Evolutionary conservation across 1,140 invertebrate species (phyloP).

Genomic region (Drosophila takahashii): DNA sequence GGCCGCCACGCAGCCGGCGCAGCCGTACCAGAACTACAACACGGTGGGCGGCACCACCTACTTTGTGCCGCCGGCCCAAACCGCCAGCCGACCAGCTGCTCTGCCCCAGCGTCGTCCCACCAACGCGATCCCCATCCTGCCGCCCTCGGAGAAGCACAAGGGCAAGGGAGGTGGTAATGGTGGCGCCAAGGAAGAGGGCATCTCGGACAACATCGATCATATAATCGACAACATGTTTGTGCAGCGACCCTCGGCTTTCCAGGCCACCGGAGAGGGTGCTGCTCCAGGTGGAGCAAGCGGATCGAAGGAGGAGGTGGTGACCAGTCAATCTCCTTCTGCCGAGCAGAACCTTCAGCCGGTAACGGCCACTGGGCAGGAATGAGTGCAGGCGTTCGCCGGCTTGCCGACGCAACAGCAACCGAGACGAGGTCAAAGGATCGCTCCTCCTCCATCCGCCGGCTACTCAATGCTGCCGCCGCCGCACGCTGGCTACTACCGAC

Average conservation of each 20-base stretch:
- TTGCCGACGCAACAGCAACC: conserved; percentile 31
- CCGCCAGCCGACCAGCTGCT: conserved; percentile 65
- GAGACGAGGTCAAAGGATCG: conserved; percentile 25
- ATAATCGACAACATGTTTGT: conserved; percentile 88
- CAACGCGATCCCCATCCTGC: conserved; percentile 85
- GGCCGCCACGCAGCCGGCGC: conserved; percentile 39
- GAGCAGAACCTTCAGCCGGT: conserved; percentile 67
- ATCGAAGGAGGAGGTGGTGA: conserved; percentile 32
- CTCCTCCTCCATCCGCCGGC: conserved; percentile 27
- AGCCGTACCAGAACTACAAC: conserved; percentile 78
- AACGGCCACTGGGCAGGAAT: conserved; percentile 70
- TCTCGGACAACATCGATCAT: conserved; percentile 86
- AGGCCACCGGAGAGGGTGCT: conserved; percentile 44
- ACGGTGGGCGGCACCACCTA: conserved; percentile 84
- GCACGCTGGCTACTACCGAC: conserved; percentile 67
- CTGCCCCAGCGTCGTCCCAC: conserved; percentile 84
- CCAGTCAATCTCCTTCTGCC: conserved; percentile 14
- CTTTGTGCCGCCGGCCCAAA: conserved; percentile 78
- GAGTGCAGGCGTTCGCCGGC: conserved; percentile 69
- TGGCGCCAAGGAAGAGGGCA: conserved; percentile 52
- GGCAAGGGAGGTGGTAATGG: neutral
- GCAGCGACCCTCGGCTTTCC: conserved; percentile 85
- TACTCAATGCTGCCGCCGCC: conserved; percentile 61
- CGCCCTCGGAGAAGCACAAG: conserved; percentile 84
- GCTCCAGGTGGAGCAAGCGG: conserved; percentile 7